These are phyloP conservation scores for Hyperoodon ampullatus DNA, from an alignment of 2,113 vertebrate species.

Conservation along the genomic window DNA sequence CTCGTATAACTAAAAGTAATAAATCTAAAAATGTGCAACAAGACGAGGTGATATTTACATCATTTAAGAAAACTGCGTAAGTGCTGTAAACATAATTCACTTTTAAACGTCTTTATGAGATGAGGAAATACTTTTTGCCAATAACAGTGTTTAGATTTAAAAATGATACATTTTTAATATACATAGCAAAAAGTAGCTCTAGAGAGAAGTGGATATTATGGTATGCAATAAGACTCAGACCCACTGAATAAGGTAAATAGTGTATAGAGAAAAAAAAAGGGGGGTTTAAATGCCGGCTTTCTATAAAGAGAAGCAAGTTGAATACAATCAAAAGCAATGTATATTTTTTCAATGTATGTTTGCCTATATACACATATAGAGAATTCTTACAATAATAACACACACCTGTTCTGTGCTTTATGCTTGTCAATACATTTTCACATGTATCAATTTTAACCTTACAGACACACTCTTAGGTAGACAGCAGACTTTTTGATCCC, in stretches of 20 bases:
- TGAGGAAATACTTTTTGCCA: slow-evolving; percentile 57
- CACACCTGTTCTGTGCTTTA: background rate
- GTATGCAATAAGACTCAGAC: background rate
- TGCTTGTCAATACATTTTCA: background rate
- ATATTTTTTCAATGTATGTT: background rate
- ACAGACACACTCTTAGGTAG: background rate
- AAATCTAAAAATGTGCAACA: slow-evolving; percentile 57
- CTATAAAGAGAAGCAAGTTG: background rate
- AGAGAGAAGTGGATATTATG: background rate
- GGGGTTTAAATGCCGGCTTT: slow-evolving; percentile 30
- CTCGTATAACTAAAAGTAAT: background rate
- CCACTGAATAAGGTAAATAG: background rate
- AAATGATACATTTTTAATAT: background rate
- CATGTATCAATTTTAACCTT: background rate
- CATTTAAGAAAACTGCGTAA: slow-evolving; percentile 60
- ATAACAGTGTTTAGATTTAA: slow-evolving; percentile 25
- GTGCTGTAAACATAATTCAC: slow-evolving; percentile 33
- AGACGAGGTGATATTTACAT: slow-evolving; percentile 47
- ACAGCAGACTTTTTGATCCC: background rate
- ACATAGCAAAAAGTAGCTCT: background rate
- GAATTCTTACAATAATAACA: background rate
- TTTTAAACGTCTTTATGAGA: slow-evolving; percentile 42
- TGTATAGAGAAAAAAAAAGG: background rate
- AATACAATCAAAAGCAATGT: background rate
- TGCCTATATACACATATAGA: background rate